Evolutionary conservation across 2,113 vertebrate species (phyloP), one percentile per base, ranked within the genome.

Genomic region (Corythaeola cristata): DNA sequence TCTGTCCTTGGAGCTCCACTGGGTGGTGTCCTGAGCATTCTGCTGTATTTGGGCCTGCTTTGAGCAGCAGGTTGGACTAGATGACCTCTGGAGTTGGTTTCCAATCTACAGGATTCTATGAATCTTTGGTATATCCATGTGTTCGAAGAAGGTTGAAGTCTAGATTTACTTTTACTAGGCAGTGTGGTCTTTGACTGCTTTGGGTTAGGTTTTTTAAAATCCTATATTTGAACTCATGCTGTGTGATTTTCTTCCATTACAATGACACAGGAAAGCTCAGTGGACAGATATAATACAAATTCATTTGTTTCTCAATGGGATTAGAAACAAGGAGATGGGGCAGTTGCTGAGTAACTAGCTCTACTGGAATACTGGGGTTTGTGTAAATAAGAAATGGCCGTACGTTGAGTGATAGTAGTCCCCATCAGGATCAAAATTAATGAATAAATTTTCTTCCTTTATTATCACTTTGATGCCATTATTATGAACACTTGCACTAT

Each of bases 331-430:
- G 49, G 28, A 69, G 64, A 16, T 12, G 19, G 14, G 23, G 15
- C 9, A 27, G 26, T 60, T 33, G 24, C 28, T 75, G 68, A 74
- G 9, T n/a, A 55, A 85, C 24, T 8, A 64, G 26, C 53, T 90
- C 39, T 50, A 3, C 21, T 47, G 55, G 11, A 55, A 20, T 77
- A 8, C 21, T 2, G 4, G n/a, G 13, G 12, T 62, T 84, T 66
- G 30, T n/a, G 5, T 32, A 35, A 56, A 37, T 27, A 47, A 82
- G 45, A 26, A 74, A 26, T 41, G 14, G 30, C 39, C 1, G 0
- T 22, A 3, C 1, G 0, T 12, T 55, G 60, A 7, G 44, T 76
- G 41, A 22, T 14, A 56, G n/a, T 7, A 56, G 30, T 49, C 15
- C 27, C 18, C 11, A 77, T 67, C 8, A 81, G 15, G 24, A 62